phyloP scores from a whole-genome alignment of 2,113 vertebrate genomes.

The Sisor rabdophorus region DNA sequence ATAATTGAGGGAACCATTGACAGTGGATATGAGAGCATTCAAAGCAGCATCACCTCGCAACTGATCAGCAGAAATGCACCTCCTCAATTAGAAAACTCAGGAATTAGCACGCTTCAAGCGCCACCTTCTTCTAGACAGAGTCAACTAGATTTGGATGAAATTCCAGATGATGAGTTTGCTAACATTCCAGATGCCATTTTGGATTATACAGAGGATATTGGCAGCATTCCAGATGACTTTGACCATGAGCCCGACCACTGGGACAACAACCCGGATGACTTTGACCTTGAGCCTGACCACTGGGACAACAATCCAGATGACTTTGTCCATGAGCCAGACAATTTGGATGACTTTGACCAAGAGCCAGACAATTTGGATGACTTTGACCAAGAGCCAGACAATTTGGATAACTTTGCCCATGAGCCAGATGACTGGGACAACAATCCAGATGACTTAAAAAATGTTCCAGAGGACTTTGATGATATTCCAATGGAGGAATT shows the following conservation, averaged over 20 bases:
- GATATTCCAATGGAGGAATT: conserved; percentile 77
- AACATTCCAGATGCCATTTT: conserved; percentile 45
- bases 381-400: conserved; percentile 56
- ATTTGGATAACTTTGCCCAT: conserved; percentile 68
- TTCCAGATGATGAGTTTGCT: conserved; percentile 35
- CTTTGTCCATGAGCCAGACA: too few relatives aligned
- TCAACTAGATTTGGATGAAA: conserved; percentile 19
- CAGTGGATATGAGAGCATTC: conserved; percentile 69
- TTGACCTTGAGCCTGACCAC: too few relatives aligned
- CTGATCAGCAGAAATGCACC: conserved; percentile 32
- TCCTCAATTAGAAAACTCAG: neutral
- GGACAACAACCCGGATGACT: conserved; percentile 53
- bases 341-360: too few relatives aligned
- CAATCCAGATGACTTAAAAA: conserved; percentile 44
- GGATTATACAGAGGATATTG: conserved; percentile 58
- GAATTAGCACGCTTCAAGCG: neutral
- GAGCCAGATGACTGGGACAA: conserved; percentile 55
- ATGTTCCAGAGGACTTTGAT: conserved; percentile 71
- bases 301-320: conserved; percentile 42
- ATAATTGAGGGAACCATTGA: conserved; percentile 52
- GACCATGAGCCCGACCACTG: too few relatives aligned
- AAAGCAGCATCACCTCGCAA: conserved; percentile 47
- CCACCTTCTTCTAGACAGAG: neutral
- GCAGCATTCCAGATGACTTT: conserved; percentile 50
- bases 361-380: too few relatives aligned